These are phyloP conservation scores for Andricus quercusramuli DNA, from an alignment of 2,888 invertebrate species.

Conservation along the genomic window DNA sequence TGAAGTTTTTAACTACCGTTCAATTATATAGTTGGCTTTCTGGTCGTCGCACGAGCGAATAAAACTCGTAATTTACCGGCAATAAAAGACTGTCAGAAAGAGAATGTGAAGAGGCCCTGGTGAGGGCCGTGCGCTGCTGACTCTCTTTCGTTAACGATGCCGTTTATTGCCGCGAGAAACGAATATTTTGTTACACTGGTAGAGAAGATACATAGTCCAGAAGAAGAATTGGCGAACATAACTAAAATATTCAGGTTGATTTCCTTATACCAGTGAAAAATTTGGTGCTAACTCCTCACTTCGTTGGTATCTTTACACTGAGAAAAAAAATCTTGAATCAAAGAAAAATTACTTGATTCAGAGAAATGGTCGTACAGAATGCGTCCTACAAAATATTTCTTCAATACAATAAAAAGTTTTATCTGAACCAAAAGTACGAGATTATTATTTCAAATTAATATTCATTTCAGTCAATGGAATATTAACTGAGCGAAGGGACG, in stretches of 20 bases:
- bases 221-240: slow-evolving; percentile 3
- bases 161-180: slow-evolving; percentile 74
- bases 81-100: slow-evolving; percentile 71
- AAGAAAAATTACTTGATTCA: too few relatives aligned
- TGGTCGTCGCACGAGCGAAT: slow-evolving; percentile 70
- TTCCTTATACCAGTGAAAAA: neutral
- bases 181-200: slow-evolving; percentile 74
- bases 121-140: slow-evolving; percentile 53
- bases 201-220: slow-evolving; percentile 41
- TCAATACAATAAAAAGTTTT: too few relatives aligned
- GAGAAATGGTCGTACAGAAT: too few relatives aligned
- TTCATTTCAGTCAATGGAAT: too few relatives aligned
- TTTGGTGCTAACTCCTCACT: too few relatives aligned
- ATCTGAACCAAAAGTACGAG: too few relatives aligned
- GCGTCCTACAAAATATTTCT: too few relatives aligned
- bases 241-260: neutral
- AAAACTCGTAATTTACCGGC: slow-evolving; percentile 76
- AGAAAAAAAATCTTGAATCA: too few relatives aligned
- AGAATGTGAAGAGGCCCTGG: slow-evolving; percentile 53
- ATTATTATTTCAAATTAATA: too few relatives aligned
- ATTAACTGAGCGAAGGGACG: too few relatives aligned
- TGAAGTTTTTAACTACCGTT: slow-evolving; percentile 68
- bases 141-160: slow-evolving; percentile 74
- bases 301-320: too few relatives aligned
- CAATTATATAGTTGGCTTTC: slow-evolving; percentile 71